Conservation (phyloP, 2,113 vertebrate genomes). For the Sceloporus tristichus region DNA sequence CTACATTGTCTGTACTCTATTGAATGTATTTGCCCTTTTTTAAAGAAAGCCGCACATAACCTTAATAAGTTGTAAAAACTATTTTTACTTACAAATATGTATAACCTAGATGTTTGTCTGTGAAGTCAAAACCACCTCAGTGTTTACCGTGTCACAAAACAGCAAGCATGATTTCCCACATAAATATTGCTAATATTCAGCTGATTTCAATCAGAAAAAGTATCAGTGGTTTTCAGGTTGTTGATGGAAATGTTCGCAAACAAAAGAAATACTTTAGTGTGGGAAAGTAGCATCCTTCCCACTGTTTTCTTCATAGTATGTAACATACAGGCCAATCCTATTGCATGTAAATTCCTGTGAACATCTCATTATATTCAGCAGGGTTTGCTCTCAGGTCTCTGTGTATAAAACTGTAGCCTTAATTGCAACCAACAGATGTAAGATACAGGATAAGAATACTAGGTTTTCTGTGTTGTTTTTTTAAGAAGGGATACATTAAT, state of each 20-base stretch:
- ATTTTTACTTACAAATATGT: no score
- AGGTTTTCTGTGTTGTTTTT: neutral
- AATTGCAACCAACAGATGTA: slow-evolving; percentile 29
- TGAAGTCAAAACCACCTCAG: neutral
- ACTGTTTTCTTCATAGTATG: neutral
- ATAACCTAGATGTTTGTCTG: neutral
- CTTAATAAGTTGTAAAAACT: neutral
- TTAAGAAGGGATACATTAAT: slow-evolving; percentile 7
- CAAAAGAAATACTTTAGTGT: neutral
- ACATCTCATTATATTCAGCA: neutral
- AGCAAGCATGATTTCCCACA: no score
- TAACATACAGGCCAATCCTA: neutral
- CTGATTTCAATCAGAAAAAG: no score
- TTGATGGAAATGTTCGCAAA: neutral
- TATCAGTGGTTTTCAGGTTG: neutral
- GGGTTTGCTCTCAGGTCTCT: neutral
- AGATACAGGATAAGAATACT: neutral
- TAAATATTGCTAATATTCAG: no score
- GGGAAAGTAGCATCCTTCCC: neutral
- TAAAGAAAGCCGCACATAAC: neutral
- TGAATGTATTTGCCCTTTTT: neutral
- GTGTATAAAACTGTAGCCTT: neutral
- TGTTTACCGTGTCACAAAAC: neutral
- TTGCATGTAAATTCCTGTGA: neutral
- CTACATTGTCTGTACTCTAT: no score